phyloP scores from a whole-genome alignment of 2,113 vertebrate species.

The Nyctibius bracteatus region DNA sequence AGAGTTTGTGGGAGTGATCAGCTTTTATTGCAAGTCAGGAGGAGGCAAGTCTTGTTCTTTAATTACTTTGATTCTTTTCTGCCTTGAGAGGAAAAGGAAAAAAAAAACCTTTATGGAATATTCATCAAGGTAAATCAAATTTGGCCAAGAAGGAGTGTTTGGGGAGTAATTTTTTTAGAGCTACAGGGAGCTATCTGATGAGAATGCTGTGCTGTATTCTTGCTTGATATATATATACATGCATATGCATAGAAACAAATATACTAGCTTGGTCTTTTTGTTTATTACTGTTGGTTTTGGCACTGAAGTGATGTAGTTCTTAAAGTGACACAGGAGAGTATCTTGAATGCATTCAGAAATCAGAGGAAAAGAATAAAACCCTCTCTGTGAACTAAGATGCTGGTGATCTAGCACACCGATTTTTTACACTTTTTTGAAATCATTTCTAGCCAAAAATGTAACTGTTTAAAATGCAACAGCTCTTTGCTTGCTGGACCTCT shows the following conservation, averaged over 20 bases:
- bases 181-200: not conserved
- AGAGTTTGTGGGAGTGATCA: not conserved
- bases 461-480: not conserved
- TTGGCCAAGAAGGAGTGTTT: not conserved
- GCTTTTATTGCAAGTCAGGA: not conserved
- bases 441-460: not conserved
- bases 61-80: not conserved
- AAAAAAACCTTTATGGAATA: not conserved
- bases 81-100: not conserved
- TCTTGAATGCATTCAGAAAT: not conserved
- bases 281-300: conserved; percentile 1
- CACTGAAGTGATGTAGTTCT: not conserved
- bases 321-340: not conserved
- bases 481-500: not conserved
- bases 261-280: not conserved
- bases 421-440: not conserved
- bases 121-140: conserved; percentile 2
- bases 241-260: not conserved
- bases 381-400: not conserved
- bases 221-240: not conserved
- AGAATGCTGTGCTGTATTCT: not conserved
- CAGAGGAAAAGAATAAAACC: not conserved
- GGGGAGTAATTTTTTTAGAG: not conserved
- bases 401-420: not conserved
- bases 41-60: not conserved